Evolutionary conservation across 2,797 vertebrate genomes (phyloP).

Genomic region (Leptoclinus maculatus): DNA sequence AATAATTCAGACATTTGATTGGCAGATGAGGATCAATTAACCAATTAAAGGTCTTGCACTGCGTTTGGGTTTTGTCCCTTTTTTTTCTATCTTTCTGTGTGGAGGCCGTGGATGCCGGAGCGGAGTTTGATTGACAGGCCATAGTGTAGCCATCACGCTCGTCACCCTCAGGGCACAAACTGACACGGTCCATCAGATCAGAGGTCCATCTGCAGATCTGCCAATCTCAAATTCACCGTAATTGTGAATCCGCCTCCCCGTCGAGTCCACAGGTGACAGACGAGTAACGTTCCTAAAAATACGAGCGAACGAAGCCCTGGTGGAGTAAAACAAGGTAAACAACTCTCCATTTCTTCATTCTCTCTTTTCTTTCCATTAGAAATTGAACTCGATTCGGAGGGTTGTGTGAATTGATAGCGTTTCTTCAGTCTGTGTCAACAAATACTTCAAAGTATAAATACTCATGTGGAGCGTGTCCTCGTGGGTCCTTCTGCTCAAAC

Average conservation of each 20-base stretch:
- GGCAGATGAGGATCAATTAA: constrained; percentile 66
- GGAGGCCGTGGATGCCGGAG: background rate
- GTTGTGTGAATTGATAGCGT: constrained; percentile 4
- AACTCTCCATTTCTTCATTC: constrained; percentile 41
- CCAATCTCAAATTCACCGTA: constrained; percentile 62
- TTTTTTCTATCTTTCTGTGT: background rate
- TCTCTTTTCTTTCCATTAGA: constrained; percentile 8
- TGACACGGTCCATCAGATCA: constrained; percentile 10
- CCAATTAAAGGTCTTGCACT: constrained; percentile 32
- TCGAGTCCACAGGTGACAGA: constrained; percentile 43
- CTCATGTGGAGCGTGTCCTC: background rate
- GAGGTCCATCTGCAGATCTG: constrained; percentile 13
- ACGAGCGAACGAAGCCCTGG: background rate
- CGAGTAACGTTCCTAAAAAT: constrained; percentile 27
- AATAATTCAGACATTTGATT: constrained; percentile 67
- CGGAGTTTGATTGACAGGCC: constrained; percentile 58
- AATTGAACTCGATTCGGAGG: constrained; percentile 31
- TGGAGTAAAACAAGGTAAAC: constrained; percentile 29
- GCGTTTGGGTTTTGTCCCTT: background rate
- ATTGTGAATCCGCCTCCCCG: constrained; percentile 40
- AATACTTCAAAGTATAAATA: constrained; percentile 8
- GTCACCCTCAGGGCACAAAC: constrained; percentile 67
- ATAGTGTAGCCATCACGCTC: constrained; percentile 23
- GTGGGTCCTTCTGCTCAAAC: background rate
- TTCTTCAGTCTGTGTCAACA: constrained; percentile 32